Percentiles rank a stretch among this genome's conserved stretches.
phyloP scores from a whole-genome alignment of 2,888 invertebrate species.

The Falcaria lacertinaria region DNA sequence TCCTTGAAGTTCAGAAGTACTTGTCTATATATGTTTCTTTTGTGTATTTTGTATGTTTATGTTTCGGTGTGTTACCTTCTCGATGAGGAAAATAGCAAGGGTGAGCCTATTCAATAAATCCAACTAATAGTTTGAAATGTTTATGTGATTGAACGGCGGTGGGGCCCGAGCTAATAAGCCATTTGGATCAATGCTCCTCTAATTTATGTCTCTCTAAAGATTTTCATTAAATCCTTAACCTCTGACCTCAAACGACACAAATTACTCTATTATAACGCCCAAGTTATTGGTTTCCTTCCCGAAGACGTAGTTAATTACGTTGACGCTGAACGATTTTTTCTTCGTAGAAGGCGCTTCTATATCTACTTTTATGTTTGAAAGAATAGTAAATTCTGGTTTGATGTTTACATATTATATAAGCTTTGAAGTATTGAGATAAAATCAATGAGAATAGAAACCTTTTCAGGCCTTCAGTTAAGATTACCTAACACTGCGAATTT shows the following conservation, averaged over 20 bases:
- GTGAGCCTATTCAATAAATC: constrained; percentile 38
- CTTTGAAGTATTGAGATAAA: too few relatives aligned
- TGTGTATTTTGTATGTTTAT: background rate
- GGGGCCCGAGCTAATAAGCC: constrained; percentile 33
- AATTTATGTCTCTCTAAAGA: constrained; percentile 35
- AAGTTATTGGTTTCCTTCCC: background rate
- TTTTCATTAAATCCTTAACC: constrained; percentile 33
- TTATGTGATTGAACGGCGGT: constrained; percentile 34
- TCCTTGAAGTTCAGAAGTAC: too few relatives aligned
- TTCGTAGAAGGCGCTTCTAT: background rate
- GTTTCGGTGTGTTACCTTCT: background rate
- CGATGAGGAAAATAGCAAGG: constrained; percentile 3
- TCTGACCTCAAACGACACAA: constrained; percentile 1
- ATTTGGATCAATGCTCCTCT: constrained; percentile 30
- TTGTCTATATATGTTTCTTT: too few relatives aligned
- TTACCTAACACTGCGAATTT: too few relatives aligned
- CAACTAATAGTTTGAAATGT: constrained; percentile 35
- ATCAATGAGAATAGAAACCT: too few relatives aligned
- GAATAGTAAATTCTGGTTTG: background rate
- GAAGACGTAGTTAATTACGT: background rate
- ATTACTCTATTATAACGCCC: background rate
- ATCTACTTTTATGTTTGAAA: background rate
- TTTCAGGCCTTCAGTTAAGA: too few relatives aligned
- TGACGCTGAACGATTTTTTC: background rate
- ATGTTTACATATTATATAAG: background rate